Conservation (phyloP, 1,140 invertebrate species). For the Lucilia sericata region DNA sequence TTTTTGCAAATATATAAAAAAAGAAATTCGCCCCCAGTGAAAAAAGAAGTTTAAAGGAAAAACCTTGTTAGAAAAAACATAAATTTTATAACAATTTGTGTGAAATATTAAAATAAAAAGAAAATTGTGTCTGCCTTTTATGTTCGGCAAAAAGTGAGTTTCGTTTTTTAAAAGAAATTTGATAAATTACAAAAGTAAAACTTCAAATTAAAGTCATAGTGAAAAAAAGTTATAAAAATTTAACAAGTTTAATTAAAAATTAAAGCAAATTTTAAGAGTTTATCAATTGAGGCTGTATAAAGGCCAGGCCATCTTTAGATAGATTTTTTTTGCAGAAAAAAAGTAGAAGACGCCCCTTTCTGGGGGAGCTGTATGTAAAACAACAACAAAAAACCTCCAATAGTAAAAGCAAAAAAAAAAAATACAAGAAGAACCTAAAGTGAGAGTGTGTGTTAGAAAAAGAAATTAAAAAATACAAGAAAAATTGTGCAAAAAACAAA, state of each 20-base stretch:
- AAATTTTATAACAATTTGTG: background rate
- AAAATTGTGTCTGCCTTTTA: background rate
- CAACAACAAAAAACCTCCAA: background rate
- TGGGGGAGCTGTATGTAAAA: slow-evolving; percentile 9
- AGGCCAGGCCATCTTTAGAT: background rate
- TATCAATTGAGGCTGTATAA: background rate
- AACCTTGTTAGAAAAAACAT: background rate
- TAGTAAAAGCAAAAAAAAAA: background rate
- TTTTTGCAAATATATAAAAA: background rate
- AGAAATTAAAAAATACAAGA: too few relatives aligned
- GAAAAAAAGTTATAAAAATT: background rate
- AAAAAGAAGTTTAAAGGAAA: background rate
- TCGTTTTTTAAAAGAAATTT: too few relatives aligned
- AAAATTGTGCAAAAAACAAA: background rate
- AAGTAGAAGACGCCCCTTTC: background rate
- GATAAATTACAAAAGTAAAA: background rate
- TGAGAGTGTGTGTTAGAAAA: background rate
- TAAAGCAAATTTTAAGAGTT: background rate
- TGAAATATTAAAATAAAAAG: background rate
- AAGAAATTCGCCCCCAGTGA: background rate
- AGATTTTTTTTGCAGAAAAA: background rate
- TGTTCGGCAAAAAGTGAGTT: background rate
- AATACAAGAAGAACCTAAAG: background rate
- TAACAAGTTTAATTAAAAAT: background rate
- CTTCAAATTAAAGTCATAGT: background rate